Conservation (phyloP, 2,888 invertebrate species). For the Palloptera scutellata region DNA sequence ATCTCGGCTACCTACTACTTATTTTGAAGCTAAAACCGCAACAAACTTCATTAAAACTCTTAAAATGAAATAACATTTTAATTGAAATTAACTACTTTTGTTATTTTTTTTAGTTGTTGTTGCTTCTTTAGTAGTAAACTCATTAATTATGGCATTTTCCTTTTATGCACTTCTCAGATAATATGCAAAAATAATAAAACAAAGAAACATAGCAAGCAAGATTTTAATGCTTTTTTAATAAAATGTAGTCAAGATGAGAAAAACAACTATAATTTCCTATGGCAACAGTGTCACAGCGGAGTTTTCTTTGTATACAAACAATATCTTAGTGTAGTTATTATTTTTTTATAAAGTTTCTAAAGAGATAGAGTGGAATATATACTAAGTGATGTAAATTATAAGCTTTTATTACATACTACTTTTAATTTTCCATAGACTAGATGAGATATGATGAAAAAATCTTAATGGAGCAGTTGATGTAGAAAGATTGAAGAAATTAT, state of each 20-base stretch:
- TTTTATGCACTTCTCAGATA: conserved; percentile 1
- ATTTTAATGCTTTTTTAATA: neutral
- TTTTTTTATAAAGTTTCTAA: too few species aligned
- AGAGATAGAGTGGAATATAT: too few species aligned
- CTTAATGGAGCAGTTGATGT: neutral
- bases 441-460: neutral
- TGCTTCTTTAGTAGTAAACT: conserved; percentile 4
- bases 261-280: too few species aligned
- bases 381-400: too few species aligned
- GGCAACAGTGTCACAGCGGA: too few species aligned
- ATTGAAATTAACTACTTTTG: conserved; percentile 30
- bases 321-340: too few species aligned
- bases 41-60: too few species aligned
- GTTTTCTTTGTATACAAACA: too few species aligned
- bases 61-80: conserved; percentile 16
- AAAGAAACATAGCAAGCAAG: conserved; percentile 7
- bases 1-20: neutral
- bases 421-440: too few species aligned
- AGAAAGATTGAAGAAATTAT: neutral
- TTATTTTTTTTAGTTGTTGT: conserved; percentile 17
- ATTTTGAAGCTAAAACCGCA: too few species aligned
- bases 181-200: conserved; percentile 18
- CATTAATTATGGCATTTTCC: conserved; percentile 26
- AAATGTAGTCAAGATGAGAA: too few species aligned
- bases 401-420: too few species aligned